Evolutionary conservation across 2,888 invertebrate species (phyloP).

Genomic region (Mactromeris polynyma): DNA sequence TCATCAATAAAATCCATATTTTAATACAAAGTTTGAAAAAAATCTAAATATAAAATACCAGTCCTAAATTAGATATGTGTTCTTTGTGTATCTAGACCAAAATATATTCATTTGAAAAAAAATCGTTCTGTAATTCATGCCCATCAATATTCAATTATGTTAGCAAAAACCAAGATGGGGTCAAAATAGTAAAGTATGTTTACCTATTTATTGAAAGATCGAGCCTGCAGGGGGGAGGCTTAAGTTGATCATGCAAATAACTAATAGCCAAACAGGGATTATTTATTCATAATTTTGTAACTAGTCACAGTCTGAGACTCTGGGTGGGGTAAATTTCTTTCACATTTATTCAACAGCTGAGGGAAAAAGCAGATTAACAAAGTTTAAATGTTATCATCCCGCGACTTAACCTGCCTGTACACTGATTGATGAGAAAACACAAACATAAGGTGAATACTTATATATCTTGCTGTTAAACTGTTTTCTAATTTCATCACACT

Average conservation of each 20-base stretch:
- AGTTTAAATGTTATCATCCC: background rate
- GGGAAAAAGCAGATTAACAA: background rate
- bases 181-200: background rate
- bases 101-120: background rate
- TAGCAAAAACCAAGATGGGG: background rate
- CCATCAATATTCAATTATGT: background rate
- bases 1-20: too few species aligned
- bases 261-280: slow-evolving; percentile 50
- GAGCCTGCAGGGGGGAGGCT: slow-evolving; percentile 46
- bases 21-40: too few species aligned
- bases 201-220: slow-evolving; percentile 24
- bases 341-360: background rate
- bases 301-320: slow-evolving; percentile 20
- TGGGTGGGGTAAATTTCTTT: slow-evolving; percentile 38
- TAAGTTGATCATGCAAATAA: slow-evolving; percentile 39
- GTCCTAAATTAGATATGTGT: too few species aligned
- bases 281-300: slow-evolving; percentile 51
- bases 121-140: background rate
- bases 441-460: too few species aligned
- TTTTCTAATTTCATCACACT: too few species aligned
- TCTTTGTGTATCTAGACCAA: too few species aligned
- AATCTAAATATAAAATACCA: too few species aligned
- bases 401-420: background rate
- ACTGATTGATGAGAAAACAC: slow-evolving; percentile 33
- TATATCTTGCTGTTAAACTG: too few species aligned